Conservation (phyloP, 2,113 vertebrate genomes). For the Columba livia region DNA sequence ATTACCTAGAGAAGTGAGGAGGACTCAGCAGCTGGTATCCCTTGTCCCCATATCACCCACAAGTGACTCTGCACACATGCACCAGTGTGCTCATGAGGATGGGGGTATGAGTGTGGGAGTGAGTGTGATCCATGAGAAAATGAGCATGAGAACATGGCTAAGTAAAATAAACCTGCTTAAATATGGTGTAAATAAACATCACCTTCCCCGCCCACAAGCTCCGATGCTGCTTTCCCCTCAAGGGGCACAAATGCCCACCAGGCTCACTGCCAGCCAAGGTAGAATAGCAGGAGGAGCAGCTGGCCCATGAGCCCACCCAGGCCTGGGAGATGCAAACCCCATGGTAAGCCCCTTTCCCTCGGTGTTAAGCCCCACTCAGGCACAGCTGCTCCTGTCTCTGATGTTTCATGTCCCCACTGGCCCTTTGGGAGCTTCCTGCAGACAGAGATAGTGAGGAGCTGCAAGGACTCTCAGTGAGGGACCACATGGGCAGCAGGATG, state of each 20-base stretch:
- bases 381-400: background rate
- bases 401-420: accelerated
- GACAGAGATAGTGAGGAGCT: accelerated
- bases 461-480: accelerated
- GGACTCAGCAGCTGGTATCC: background rate
- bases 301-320: background rate
- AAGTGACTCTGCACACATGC: background rate
- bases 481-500: background rate
- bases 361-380: background rate
- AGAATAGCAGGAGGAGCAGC: background rate
- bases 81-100: background rate
- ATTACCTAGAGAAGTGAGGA: background rate
- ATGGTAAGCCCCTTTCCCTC: accelerated
- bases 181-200: background rate
- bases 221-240: background rate
- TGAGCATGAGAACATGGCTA: background rate
- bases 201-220: background rate
- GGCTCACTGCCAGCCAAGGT: background rate
- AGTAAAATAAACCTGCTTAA: background rate
- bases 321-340: background rate
- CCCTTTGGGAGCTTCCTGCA: background rate
- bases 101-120: no score
- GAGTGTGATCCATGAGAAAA: background rate
- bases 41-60: background rate
- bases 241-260: background rate